Evolutionary conservation across 1,140 invertebrate genomes (phyloP), one percentile per base, ranked within the genome.

Genomic region (Heliothis virescens): DNA sequence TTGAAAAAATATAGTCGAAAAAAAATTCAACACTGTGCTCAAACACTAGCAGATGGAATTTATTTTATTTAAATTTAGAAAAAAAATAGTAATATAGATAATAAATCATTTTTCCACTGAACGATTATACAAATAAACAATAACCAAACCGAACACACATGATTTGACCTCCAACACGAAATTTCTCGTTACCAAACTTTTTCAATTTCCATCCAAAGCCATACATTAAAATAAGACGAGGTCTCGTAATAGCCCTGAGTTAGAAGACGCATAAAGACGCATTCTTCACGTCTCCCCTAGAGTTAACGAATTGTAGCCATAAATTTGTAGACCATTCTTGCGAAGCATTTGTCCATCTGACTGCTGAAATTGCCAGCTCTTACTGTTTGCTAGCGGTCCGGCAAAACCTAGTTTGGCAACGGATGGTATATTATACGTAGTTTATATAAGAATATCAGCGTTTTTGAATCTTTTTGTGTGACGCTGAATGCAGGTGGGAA

Each of bases 331-430:
- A 63, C 84, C 82, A 82, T 85, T 85, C 86, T 83, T 80, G 82
- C 69, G 79, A 69, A 81, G 79, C 82, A 85, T 87, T 87, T 87
- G 86, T 84, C 84, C 84, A 63, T 71, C 78, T 84, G 85, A 84
- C 82, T 83, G 78, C 55, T 63, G 72, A 81, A 85, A 85, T 85
- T 79, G 82, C 80, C 74, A 48, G 79, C 53, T 74, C 67, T 81
- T 76, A 77, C 82, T 81, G 77, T 87, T 79, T 87, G 80, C 82
- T 76, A 81, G 76, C 55, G 73, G 76, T 79, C 48, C 55, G 59
- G 74, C 60, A 63, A 76, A 65, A 63, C 60, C 73, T 63, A 29
- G 73, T 76, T 65, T 63, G 60, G 60, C 29, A 65, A 15, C 41
- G 48, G 47, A 53, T 62, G 60, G 74, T 76, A 65, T 76, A 76